These are phyloP conservation scores for Tholera decimalis DNA, from an alignment of 2,888 invertebrate species.

Conservation along the genomic window DNA sequence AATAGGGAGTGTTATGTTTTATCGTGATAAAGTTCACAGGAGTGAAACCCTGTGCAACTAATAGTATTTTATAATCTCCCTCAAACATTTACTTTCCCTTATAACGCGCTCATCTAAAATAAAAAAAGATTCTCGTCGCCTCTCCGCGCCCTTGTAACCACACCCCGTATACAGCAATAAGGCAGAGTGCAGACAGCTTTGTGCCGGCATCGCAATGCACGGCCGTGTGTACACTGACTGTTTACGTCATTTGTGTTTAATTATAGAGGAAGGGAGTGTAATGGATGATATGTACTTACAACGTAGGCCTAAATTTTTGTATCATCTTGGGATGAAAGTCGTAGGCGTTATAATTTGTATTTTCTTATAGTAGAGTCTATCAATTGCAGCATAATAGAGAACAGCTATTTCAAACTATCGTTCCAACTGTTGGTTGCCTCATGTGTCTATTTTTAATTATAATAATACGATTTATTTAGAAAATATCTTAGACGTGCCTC, in stretches of 20 bases:
- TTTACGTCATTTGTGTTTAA: constrained; percentile 85
- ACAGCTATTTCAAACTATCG: too few species aligned
- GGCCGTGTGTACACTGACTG: constrained; percentile 68
- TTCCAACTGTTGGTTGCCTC: too few species aligned
- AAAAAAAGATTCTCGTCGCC: background rate
- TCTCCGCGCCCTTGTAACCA: constrained; percentile 29
- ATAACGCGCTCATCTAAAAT: too few species aligned
- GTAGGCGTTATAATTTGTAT: background rate
- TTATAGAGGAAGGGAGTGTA: constrained; percentile 69
- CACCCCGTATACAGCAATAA: constrained; percentile 83
- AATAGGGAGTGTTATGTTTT: too few species aligned
- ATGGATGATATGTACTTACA: constrained; percentile 60
- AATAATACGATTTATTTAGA: too few species aligned
- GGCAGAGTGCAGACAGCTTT: constrained; percentile 88
- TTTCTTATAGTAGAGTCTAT: background rate
- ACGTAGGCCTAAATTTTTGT: constrained; percentile 15
- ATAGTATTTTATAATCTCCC: too few species aligned
- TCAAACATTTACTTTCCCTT: too few species aligned
- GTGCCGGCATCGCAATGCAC: constrained; percentile 81
- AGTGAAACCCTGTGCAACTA: too few species aligned
- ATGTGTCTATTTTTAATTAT: too few species aligned
- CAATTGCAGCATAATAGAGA: too few species aligned
- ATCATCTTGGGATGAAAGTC: background rate
- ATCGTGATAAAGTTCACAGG: too few species aligned
- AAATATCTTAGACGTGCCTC: too few species aligned